A percentile compares a stretch with the other conserved stretches of the same genome.
Evolutionary conservation across 2,888 invertebrate species (phyloP).

Genomic region (Amblyteles armatorius): DNA sequence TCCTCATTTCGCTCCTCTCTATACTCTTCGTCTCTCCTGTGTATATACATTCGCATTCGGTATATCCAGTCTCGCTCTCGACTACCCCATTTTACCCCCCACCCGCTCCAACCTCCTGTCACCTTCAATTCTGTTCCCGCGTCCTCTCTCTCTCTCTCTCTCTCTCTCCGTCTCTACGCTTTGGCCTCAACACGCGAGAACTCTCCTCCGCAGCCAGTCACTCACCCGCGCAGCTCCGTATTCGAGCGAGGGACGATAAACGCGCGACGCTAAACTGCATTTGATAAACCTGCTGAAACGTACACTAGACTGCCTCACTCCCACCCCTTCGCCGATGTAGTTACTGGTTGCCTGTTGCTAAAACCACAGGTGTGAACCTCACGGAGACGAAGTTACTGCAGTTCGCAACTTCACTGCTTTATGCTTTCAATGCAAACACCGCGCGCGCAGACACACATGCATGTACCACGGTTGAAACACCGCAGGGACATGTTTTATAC

Average conservation of each 20-base stretch:
- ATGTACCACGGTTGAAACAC: background rate
- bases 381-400: conserved; percentile 40
- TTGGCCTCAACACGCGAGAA: conserved; percentile 22
- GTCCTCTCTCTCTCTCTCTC: background rate
- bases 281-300: conserved; percentile 75
- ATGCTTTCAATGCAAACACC: conserved; percentile 17
- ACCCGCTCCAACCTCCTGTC: conserved; percentile 50
- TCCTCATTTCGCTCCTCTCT: conserved; percentile 52
- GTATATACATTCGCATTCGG: conserved; percentile 59
- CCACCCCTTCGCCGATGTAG: conserved; percentile 21
- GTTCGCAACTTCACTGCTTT: conserved; percentile 14
- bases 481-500: background rate
- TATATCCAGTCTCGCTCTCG: conserved; percentile 65
- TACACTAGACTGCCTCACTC: conserved; percentile 26
- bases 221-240: conserved; percentile 34
- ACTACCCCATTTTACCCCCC: conserved; percentile 45
- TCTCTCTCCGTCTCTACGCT: background rate
- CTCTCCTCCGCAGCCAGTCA: conserved; percentile 45
- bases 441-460: background rate
- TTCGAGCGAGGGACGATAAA: conserved; percentile 77
- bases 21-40: conserved; percentile 43
- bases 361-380: conserved; percentile 59
- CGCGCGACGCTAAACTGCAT: conserved; percentile 78
- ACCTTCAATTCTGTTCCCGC: conserved; percentile 62
- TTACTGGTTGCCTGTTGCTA: conserved; percentile 53